phyloP scores from a whole-genome alignment of 1,140 invertebrate genomes.

The Platorchestia sp. region DNA sequence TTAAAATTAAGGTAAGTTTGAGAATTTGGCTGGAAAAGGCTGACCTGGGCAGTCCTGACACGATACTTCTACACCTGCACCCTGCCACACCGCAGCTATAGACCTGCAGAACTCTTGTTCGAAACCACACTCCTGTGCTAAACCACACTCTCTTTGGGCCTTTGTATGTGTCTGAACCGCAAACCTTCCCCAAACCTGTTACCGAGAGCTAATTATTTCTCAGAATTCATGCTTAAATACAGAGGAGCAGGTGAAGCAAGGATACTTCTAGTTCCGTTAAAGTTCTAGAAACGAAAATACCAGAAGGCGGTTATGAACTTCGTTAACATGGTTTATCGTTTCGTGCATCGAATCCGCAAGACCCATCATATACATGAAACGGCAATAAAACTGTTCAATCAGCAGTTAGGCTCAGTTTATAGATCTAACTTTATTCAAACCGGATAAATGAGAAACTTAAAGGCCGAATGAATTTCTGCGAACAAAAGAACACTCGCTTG shows the following conservation, averaged over 20 bases:
- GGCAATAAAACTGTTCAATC: slow-evolving; percentile 1
- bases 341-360: background rate
- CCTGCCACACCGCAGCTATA: background rate
- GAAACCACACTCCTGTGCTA: background rate
- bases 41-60: no score
- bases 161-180: background rate
- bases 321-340: background rate
- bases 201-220: slow-evolving; percentile 1
- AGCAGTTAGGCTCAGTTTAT: background rate
- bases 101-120: no score
- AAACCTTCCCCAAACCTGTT: background rate
- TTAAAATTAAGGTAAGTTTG: no score
- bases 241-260: background rate
- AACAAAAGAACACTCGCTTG: background rate
- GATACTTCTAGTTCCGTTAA: background rate
- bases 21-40: no score
- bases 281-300: background rate
- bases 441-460: background rate
- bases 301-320: background rate
- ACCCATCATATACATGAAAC: background rate
- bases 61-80: background rate
- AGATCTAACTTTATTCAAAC: background rate
- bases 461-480: background rate
- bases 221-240: background rate
- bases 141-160: background rate